Evolutionary conservation across 2,797 vertebrate genomes (phyloP), one percentile per base, ranked within the genome.

Genomic region (Enteromius mattozi): DNA sequence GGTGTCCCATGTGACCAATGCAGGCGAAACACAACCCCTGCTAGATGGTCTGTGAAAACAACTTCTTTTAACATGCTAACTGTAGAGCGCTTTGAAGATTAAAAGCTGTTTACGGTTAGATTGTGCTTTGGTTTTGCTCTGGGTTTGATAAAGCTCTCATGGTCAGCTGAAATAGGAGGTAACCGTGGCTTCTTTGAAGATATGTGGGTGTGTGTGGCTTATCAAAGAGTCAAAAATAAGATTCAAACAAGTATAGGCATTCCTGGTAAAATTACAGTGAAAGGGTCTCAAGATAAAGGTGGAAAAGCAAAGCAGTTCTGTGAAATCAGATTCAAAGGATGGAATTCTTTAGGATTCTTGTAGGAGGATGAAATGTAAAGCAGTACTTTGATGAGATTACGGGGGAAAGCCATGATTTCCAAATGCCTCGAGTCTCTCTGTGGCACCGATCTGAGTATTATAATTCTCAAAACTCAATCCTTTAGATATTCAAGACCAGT

Each of bases 1-100:
- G n/a, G 80, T 56, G 24, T 56, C 63, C 47, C 71, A 35, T 61
- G 66, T 82, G 75, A 76, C 30, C 40, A 56, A 27, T 84, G 79
- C 21, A 37, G 24, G 54, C 42, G 16, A 37, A 79, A 65, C 54
- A 59, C 59, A 59, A 63, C 9, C 21, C 70, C 45, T 27, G 33
- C 78, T 68, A 66, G 65, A 56, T 27, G 33, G 51, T 54, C 61
- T 80, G 70, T 80, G 61, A 80, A 88, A 71, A 75, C 78, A 33
- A 24, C 7, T 54, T 70, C 42, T 80, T 77, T 63, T 40, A 79
- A 79, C 49, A 71, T 30, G 47, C 37, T 78, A 68, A 87, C 54
- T 59, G 14, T 19, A 69, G 35, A 33, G 42, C 17, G 14, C 81
- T 78, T 86, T 82, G 78, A 85, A 79, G 69, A 85, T 82, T 85